A percentile compares a stretch with the other conserved stretches of the same genome.
Evolutionary conservation across 2,113 vertebrate genomes (phyloP).

Genomic region (Hemicordylus capensis): DNA sequence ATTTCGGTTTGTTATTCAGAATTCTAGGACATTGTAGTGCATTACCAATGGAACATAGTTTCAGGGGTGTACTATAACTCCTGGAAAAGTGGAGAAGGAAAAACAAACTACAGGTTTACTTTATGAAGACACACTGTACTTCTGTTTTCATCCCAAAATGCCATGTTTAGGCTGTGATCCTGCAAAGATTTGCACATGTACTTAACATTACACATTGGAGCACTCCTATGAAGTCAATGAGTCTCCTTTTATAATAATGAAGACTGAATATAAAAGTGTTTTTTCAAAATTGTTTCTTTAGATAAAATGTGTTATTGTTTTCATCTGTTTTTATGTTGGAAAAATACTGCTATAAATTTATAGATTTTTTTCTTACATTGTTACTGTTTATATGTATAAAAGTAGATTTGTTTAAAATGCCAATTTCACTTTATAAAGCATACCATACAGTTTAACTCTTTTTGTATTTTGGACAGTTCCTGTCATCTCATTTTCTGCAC

Average conservation of each 20-base stretch:
- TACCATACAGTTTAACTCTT: slow-evolving; percentile 36
- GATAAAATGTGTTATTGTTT: slow-evolving; percentile 71
- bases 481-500: too few species aligned
- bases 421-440: slow-evolving; percentile 60
- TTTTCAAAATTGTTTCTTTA: slow-evolving; percentile 24
- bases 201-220: not conserved
- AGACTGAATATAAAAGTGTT: not conserved
- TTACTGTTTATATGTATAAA: slow-evolving; percentile 64
- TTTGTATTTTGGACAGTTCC: too few species aligned
- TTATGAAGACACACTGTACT: slow-evolving; percentile 58
- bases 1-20: not conserved
- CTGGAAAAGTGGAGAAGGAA: slow-evolving; percentile 50
- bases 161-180: slow-evolving; percentile 42
- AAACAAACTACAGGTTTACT: slow-evolving; percentile 66
- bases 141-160: slow-evolving; percentile 59
- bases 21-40: slow-evolving; percentile 47
- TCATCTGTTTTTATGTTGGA: slow-evolving; percentile 68
- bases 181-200: slow-evolving; percentile 1
- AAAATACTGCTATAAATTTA: slow-evolving; percentile 58
- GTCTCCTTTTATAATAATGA: not conserved
- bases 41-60: slow-evolving; percentile 59
- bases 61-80: slow-evolving; percentile 55
- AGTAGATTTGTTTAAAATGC: slow-evolving; percentile 45
- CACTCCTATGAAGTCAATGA: not conserved
- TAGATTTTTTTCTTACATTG: slow-evolving; percentile 68